Evolutionary conservation across 2,113 vertebrate genomes (phyloP).

Genomic region (Tachuris rubrigastra): DNA sequence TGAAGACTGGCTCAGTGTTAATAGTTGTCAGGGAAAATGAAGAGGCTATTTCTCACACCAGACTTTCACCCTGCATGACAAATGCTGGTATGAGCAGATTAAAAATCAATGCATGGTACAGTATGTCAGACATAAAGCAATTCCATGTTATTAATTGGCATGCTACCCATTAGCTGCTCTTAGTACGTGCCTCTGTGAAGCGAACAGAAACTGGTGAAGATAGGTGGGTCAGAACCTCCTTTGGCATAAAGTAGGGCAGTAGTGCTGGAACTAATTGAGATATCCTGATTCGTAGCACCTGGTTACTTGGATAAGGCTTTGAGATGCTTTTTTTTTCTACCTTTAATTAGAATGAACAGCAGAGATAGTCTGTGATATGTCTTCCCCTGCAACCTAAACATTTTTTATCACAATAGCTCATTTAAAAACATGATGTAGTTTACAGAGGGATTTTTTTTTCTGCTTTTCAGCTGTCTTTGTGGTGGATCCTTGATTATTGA

Average conservation of each 20-base stretch:
- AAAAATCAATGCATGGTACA: slow-evolving; percentile 64
- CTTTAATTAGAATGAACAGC: background rate
- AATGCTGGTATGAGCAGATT: slow-evolving; percentile 59
- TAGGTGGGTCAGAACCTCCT: slow-evolving; percentile 1
- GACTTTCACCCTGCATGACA: slow-evolving; percentile 44
- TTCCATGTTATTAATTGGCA: slow-evolving; percentile 47
- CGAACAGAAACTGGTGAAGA: background rate
- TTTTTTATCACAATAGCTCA: background rate
- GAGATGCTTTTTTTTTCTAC: background rate
- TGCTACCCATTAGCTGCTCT: slow-evolving; percentile 33
- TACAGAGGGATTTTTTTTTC: background rate
- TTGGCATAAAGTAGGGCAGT: background rate
- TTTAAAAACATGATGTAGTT: background rate
- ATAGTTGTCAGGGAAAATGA: slow-evolving; percentile 64
- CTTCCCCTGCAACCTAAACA: background rate
- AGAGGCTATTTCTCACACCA: slow-evolving; percentile 60
- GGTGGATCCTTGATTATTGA: background rate
- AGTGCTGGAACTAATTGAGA: background rate
- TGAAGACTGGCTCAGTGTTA: slow-evolving; percentile 20
- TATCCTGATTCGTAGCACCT: background rate
- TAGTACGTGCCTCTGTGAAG: background rate
- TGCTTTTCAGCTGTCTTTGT: background rate
- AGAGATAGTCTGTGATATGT: background rate
- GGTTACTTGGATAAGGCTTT: background rate
- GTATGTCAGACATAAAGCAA: slow-evolving; percentile 56